Evolutionary conservation across 2,888 invertebrate genomes (phyloP), one percentile per base, ranked within the genome.

Genomic region (Acanthosepion esculentum): DNA sequence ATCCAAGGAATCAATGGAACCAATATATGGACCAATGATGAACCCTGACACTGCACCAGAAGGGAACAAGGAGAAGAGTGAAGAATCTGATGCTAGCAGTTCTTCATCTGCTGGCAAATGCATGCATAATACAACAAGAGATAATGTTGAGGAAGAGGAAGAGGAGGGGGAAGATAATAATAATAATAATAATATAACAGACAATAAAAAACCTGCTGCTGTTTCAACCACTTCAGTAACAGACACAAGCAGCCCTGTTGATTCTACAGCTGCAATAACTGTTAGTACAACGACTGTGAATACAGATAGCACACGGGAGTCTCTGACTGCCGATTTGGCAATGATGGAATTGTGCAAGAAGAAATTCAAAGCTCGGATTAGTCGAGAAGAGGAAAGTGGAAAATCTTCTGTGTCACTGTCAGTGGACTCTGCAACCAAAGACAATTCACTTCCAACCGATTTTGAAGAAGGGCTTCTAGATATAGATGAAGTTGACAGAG

Each of bases 401-500:
- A 93, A n/a, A 50, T 7, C 50, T 7, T 78, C 78, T 12, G 48
- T 18, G 23, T 18, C 93, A 92, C 18, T 41, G 48, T 29, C 48
- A 15, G 29, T 93, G 50, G 91, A 95, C 33, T 48, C 48, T 23
- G 53, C n/a, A 33, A 91, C 26, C 93, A 92, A 33, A 64, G 92
- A 15, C 18, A 78, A 23, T 4, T 55, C 55, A 91, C 48, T 48
- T 94, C n/a, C 26, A n/a, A 53, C n/a, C 12, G 93, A 95, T 78
- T 96, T 96, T 23, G 95, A 95, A 26, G 95, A 96, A 53, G 95
- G 96, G 93, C 96, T 96, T 93, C 95, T 97, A 95, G 97, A 97
- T 95, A 95, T 96, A n/a, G 97, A 97, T 95, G 97, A 97, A 92
- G 96, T 97, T 95, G 97, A 97, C 94, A 96, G 96, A 94, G 96